Evolutionary conservation across 2,888 invertebrate species (phyloP), one percentile per base, ranked within the genome.

Genomic region (Nebria salina): DNA sequence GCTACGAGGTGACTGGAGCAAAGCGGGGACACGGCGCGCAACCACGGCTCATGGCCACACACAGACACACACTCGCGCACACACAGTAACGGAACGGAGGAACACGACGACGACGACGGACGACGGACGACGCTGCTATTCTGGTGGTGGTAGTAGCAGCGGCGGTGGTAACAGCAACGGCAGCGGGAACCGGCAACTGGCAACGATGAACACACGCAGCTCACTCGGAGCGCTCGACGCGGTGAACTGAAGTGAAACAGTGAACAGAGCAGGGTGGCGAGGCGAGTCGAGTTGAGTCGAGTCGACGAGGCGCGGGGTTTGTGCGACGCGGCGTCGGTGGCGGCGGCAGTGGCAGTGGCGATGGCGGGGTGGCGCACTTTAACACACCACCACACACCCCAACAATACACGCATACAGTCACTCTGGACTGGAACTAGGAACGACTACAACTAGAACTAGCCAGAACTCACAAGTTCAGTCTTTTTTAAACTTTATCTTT

Each of bases 1-100:
- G 88, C 86, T 87, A 86, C 87, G 87, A 85, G 86, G 87, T 87
- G 87, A 88, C 88, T 88, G 88, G 86, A 86, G 86, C 64, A 20
- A 42, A 26, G 25, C 41, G 64, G 88, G 86, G 86, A 86, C 64
- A 20, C 26, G 20, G 25, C 41, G 64, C 66, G 64, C 65, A 65
- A 20, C 64, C 66, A 87, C 87, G 87, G 86, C 84, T 83, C 86
- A 73, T 70, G 70, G 70, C 70, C 70, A 70, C 25, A 70, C 25
- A 70, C 70, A 70, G 13, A 70, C 70, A 70, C 70, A 26, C 26
- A 70, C 34, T 70, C 70, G 25, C 34, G 20, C 25, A 70, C 54
- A 54, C 54, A 54, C 54, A 54, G 54, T 54, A 54, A 54, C 54
- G 54, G 54, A 54, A 54, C 54, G 54, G 54, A 54, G 54, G 54